phyloP scores from a whole-genome alignment of 2,888 invertebrate genomes.

The Microplitis manilae region DNA sequence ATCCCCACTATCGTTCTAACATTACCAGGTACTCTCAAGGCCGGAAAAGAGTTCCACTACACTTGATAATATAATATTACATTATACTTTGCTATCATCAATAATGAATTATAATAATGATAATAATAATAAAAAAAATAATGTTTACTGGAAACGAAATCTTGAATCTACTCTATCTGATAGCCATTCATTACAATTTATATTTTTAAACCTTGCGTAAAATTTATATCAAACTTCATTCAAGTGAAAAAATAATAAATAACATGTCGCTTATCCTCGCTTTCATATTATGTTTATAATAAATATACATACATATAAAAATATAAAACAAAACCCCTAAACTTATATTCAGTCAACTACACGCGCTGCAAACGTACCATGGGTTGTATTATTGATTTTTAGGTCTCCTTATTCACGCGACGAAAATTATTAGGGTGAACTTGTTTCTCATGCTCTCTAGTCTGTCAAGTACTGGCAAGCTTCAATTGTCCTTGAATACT shows the following conservation, averaged over 20 bases:
- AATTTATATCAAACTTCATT: not conserved
- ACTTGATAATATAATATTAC: not conserved
- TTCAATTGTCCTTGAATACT: constrained; percentile 2
- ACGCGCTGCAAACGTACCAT: constrained; percentile 11
- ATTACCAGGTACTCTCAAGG: constrained; percentile 29
- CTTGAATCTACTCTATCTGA: not conserved
- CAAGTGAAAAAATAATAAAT: not conserved
- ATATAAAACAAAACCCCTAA: not conserved
- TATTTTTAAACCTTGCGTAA: not conserved
- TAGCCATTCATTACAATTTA: not conserved
- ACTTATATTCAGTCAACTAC: not conserved
- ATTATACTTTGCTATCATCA: not conserved
- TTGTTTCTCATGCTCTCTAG: constrained; percentile 13
- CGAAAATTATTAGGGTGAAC: constrained; percentile 25
- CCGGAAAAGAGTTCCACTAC: constrained; percentile 17
- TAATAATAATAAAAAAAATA: not conserved
- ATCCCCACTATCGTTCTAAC: constrained; percentile 15
- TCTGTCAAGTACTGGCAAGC: not conserved
- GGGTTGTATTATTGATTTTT: constrained; percentile 36
- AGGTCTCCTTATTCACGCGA: constrained; percentile 25
- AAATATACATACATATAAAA: not conserved
- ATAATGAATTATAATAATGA: not conserved
- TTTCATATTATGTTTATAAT: not conserved
- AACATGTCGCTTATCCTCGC: not conserved
- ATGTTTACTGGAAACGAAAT: not conserved